Percentiles rank a stretch among this genome's conserved stretches.
These are phyloP conservation scores for Parnassius mnemosyne DNA, from an alignment of 2,888 invertebrate species.

Conservation along the genomic window DNA sequence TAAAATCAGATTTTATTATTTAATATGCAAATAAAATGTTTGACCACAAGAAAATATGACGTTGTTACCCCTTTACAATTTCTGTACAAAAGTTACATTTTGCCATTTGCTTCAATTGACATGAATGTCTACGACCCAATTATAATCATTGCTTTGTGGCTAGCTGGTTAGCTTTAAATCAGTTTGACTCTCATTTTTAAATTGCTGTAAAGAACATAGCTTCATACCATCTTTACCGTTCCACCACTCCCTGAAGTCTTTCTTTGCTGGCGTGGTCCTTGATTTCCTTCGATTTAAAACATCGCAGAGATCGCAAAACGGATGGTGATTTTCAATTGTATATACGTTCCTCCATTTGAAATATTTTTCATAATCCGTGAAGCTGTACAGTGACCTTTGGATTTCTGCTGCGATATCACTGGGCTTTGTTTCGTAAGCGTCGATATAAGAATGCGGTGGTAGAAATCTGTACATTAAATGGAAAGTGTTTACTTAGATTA, in stretches of 20 bases:
- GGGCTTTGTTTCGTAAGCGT: slow-evolving; percentile 46
- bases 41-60: too few species aligned
- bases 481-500: background rate
- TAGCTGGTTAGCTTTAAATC: too few species aligned
- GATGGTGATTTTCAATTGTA: slow-evolving; percentile 36
- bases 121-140: too few species aligned
- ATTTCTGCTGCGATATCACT: slow-evolving; percentile 52
- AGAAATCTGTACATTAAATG: slow-evolving; percentile 45
- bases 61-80: too few species aligned
- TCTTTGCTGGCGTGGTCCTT: slow-evolving; percentile 32
- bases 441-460: slow-evolving; percentile 55
- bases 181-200: slow-evolving; percentile 41
- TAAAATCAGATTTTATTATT: too few species aligned
- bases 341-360: slow-evolving; percentile 60
- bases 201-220: slow-evolving; percentile 44
- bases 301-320: slow-evolving; percentile 52
- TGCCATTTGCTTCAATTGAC: too few species aligned
- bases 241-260: slow-evolving; percentile 55
- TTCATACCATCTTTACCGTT: slow-evolving; percentile 47
- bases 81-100: too few species aligned
- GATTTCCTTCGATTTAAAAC: slow-evolving; percentile 37
- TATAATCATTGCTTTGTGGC: too few species aligned
- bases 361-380: slow-evolving; percentile 41
- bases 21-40: too few species aligned
- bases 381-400: slow-evolving; percentile 39